Evolutionary conservation across 2,113 vertebrate genomes (phyloP), one percentile per base, ranked within the genome.

Genomic region (Mionectes macconnelli): DNA sequence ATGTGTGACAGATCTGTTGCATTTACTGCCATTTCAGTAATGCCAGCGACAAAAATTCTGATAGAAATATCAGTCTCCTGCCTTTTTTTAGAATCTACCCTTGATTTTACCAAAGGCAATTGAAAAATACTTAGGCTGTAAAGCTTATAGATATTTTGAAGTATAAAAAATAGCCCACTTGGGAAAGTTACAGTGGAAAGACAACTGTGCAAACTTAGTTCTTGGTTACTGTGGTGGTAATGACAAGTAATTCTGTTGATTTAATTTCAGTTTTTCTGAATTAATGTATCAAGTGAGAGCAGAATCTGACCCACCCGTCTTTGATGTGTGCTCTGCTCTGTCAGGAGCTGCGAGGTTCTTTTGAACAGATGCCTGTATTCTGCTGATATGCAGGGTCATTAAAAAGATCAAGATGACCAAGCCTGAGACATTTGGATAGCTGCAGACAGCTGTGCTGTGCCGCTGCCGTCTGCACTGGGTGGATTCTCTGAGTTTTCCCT

Each of bases 391-490:
- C 3, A 0, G 33, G 94, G 94, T 96, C 94, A 95, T 96, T 94
- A 95, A 94, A 97, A 94, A 96, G 96, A 96, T 97, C 93, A 97
- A 96, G 96, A 96, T 96, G 96, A 96, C 94, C 93, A 96, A 96
- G 92, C 53, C 88, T 84, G 92, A 95, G 92, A 85, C 40, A 13
- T 47, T 94, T 0, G 3, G 88, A 87, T 75, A 73, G 92, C 67
- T 96, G 93, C 92, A 92, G 96, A 96, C 94, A 94, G 96, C 95
- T 96, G 92, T 0, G 7, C 76, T 74, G 52, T 74, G 78, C 90
- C 33, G 80, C 72, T 80, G 59, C 87, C 56, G 57, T 59, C 77
- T 89, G 3, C 84, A 27, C 2, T 1, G 72, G 22, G 14, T 94
- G 88, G 92, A 81, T 90, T 93, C 68, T 64, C 64, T 33, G 62